Percentiles rank a stretch among this genome's conserved stretches.
Conservation (phyloP, 2,113 vertebrate genomes). For the Passerina amoena region DNA sequence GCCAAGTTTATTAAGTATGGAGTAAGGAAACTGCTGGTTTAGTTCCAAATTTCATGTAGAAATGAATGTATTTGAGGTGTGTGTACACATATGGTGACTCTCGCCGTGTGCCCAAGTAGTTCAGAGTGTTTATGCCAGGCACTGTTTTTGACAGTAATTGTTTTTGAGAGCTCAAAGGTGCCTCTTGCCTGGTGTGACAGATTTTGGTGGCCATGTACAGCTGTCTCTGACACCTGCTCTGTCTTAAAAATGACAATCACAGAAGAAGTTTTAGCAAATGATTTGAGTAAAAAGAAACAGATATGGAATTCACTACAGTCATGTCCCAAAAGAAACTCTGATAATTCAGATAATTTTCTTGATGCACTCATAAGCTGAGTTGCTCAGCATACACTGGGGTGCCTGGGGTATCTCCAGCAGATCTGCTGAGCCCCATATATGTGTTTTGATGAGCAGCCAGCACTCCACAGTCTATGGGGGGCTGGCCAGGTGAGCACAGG, state of each 20-base stretch:
- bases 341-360: not conserved
- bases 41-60: not conserved
- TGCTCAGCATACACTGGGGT: not conserved
- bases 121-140: not conserved
- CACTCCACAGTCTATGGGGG: not conserved
- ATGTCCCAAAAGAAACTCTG: not conserved
- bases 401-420: not conserved
- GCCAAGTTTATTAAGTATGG: not conserved
- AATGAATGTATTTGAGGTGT: not conserved
- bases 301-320: not conserved
- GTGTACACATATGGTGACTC: not conserved
- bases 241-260: accelerated
- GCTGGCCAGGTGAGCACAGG: not conserved
- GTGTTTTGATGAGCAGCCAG: not conserved
- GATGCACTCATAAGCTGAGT: not conserved
- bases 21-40: not conserved
- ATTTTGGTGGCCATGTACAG: not conserved
- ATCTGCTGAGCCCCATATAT: not conserved
- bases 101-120: accelerated
- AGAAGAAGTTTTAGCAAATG: not conserved
- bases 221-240: not conserved
- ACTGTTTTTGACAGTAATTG: not conserved
- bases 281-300: not conserved
- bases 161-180: conserved; percentile 7
- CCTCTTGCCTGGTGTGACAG: not conserved